phyloP scores from a whole-genome alignment of 2,888 invertebrate species.

The Parnassius orleans region DNA sequence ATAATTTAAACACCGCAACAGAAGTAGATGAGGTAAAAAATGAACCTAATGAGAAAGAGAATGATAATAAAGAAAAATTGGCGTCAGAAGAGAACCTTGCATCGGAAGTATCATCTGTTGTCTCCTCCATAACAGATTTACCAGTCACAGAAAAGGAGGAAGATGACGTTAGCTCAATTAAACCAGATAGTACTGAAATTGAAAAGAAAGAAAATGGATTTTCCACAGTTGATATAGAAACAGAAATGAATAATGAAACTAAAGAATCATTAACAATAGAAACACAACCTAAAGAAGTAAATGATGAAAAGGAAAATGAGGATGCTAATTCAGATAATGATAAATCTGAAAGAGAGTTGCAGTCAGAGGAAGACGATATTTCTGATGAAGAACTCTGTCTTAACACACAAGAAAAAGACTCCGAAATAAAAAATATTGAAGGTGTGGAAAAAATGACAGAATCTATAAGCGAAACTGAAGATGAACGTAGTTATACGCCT shows the following conservation, averaged over 20 bases:
- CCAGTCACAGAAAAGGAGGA: not conserved
- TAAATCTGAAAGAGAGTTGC: constrained; percentile 24
- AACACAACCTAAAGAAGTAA: constrained; percentile 4
- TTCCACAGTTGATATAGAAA: not conserved
- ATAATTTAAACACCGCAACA: constrained; percentile 1
- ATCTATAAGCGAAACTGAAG: constrained; percentile 83
- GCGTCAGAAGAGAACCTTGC: not conserved
- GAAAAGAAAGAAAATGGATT: constrained; percentile 9
- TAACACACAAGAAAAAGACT: constrained; percentile 41
- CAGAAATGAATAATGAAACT: constrained; percentile 7
- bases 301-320: constrained; percentile 19
- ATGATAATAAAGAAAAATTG: not conserved
- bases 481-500: constrained; percentile 86
- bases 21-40: constrained; percentile 4
- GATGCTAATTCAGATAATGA: constrained; percentile 26
- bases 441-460: constrained; percentile 73
- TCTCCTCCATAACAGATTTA: not conserved
- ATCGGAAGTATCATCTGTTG: not conserved
- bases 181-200: constrained; percentile 4
- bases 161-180: constrained; percentile 3
- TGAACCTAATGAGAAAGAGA: constrained; percentile 1
- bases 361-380: constrained; percentile 22
- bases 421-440: constrained; percentile 44
- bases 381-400: constrained; percentile 30
- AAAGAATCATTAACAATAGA: constrained; percentile 15